phyloP scores from a whole-genome alignment of 1,140 invertebrate genomes.

The Aphaenogaster ashmeadi region DNA sequence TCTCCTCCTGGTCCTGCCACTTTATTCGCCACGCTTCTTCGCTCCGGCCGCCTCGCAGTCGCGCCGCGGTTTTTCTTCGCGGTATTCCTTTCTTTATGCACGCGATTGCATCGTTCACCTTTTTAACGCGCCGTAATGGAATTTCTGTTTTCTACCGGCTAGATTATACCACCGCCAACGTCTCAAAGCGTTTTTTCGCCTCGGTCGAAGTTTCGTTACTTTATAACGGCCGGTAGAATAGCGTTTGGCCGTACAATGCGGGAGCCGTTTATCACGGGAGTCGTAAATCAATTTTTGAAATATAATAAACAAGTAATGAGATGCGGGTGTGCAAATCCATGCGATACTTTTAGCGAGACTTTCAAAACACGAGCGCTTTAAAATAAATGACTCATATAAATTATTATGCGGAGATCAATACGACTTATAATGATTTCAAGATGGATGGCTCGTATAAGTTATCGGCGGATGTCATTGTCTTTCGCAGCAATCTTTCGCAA shows the following conservation, averaged over 20 bases:
- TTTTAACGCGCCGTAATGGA: constrained; percentile 59
- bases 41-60: constrained; percentile 49
- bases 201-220: constrained; percentile 45
- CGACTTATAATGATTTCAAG: constrained; percentile 22
- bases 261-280: constrained; percentile 50
- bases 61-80: constrained; percentile 61
- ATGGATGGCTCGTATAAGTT: constrained; percentile 43
- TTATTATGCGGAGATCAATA: constrained; percentile 37
- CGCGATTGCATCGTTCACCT: constrained; percentile 61
- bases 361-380: constrained; percentile 4
- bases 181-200: neutral
- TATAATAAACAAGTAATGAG: constrained; percentile 53
- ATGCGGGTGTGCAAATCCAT: constrained; percentile 39
- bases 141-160: constrained; percentile 62
- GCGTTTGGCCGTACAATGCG: constrained; percentile 44
- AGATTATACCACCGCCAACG: constrained; percentile 42
- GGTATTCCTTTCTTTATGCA: constrained; percentile 61
- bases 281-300: constrained; percentile 50
- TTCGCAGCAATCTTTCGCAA: neutral
- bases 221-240: constrained; percentile 48
- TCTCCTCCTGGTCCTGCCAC: constrained; percentile 36
- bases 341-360: constrained; percentile 22
- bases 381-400: constrained; percentile 51
- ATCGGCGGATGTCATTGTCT: constrained; percentile 24
- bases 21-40: constrained; percentile 63